Evolutionary conservation across 2,113 vertebrate species (phyloP), one percentile per base, ranked within the genome.

Genomic region (Taurulus bubalis): DNA sequence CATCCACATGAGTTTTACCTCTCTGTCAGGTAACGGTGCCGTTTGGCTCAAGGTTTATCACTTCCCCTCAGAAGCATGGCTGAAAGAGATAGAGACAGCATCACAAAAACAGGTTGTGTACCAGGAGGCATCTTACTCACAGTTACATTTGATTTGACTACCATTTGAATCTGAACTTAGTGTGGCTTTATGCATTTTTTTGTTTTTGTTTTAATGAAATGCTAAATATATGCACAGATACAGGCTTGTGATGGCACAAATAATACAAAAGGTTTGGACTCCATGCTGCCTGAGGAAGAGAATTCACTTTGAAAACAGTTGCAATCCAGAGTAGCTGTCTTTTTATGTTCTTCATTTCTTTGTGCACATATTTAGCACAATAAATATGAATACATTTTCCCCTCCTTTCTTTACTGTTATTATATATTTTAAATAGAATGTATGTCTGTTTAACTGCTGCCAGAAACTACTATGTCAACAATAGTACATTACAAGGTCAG

Each of bases 31-130:
- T 64, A 93, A 79, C 0, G 93, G 90, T 20, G 92, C 90, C 8
- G 42, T 88, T 84, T 97, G 96, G 94, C 95, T 98, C 38, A 95
- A 98, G 32, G 86, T 98, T 62, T 96, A 96, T 87, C 90, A 79
- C 42, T 92, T 98, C 89, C 96, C 96, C 28, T 92, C 92, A 82
- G 96, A 96, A 49, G 82, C 90, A 45, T 98, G 97, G 97, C 82
- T 95, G 73, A 95, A 91, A 84, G 95, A 98, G 70, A 38, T 90
- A 12, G 93, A 95, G 26, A 74, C 28, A 4, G 14, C 76, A 15
- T 10, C 87, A 56, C 45, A 77, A 70, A 82, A 80, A 11, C 84
- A 84, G 90, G 91, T 88, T 51, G 59, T 11, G 45, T 69, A 6
- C n/a, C 47, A 9, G 8, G 15, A 2, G 8, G 5, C 7, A 32